Evolutionary conservation across 2,888 invertebrate species (phyloP), one percentile per base, ranked within the genome.

Genomic region (Volucella zonaria): DNA sequence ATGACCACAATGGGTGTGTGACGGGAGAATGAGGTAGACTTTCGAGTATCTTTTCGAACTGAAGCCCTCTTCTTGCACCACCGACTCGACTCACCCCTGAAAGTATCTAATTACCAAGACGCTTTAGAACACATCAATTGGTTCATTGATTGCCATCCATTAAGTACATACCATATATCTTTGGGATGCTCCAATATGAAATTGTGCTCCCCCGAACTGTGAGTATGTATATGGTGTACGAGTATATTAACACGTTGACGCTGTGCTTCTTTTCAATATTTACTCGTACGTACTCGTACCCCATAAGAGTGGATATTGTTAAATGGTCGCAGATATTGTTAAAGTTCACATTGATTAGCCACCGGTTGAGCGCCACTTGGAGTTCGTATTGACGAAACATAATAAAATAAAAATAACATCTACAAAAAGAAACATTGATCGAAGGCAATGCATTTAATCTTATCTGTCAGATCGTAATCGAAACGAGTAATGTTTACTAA

Each of bases 331-430:
- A 58, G 62, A 75, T 75, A 62, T n/a, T n/a, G n/a, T n/a, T n/a
- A 67, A 70, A 70, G 71, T 76, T 76, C 51, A 74, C 62, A 66
- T 66, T 61, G 71, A 73, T 79, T 79, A 79, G 58, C 71, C 15
- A 54, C 42, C 62, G 42, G 38, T 59, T 31, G 45, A 67, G 47
- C 42, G 66, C 58, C 58, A 66, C 43, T 64, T 52, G 9, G 49
- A 58, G 38, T 49, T 40, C 15, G 43, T 58, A 8, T 15, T 31
- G 47, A 45, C 6, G 14, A 11, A 14, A 4, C 18, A 9, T 11
- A 31, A 38, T 1, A 9, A 38, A 68, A 9, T 15, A 38, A 49
- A 45, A 43, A 52, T 10, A 11, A 52, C 10, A 11, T 59, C 40
- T 59, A 40, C 9, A 59, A 9, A 59, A 59, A 38, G 14, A 38